Base-by-base conservation (phyloP, 2,888 invertebrate genomes). In the Apamea monoglypha region DNA sequence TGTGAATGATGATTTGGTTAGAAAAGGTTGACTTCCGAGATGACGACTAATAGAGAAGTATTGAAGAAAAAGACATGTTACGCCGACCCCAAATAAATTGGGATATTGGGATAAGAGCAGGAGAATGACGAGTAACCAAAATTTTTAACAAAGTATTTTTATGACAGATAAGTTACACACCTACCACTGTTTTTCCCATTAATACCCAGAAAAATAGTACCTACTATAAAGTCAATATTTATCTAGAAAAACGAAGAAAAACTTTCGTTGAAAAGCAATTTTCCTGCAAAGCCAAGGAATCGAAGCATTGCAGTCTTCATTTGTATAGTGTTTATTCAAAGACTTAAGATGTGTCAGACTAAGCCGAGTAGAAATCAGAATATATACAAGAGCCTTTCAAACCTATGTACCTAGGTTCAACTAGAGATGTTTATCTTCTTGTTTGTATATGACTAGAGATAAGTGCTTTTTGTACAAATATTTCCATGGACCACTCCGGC, bases 231-330 rank as follows among this genome's bases (percentile, higher is more conserved):
- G 12, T 32, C 10, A 53, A 44, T 78, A 44, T 64, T 32, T 7
- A 40, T 21, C n/a, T 14, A 44, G 16, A 29, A 44, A 56, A 47
- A 18, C n/a, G 44, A 56, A 36, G 47, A 5, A 40, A 80, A 21
- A 18, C 12, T 25, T 69, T 29, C 18, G 0, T 32, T 50, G 44
- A 29, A 70, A 78, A 70, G 59, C 59, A 61, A 73, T 63, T 53
- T 72, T 44, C 14, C 44, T 63, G 32, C 12, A 73, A 81, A 36
- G 50, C 32, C 61, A 61, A 50, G 21, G n/a, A 71, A 63, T 72
- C 21, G 40, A 44, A n/a, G 50, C 8, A 40, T 63, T 80, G 72
- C 32, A 32, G 40, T 32, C 40, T 80, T 78, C 59, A 80, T 12
- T 12, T 71, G 4, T 44, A 12, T 32, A 59, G 40, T 80, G 40